Base-by-base conservation (phyloP, 2,113 vertebrate genomes). In the Solenodon paradoxus region DNA sequence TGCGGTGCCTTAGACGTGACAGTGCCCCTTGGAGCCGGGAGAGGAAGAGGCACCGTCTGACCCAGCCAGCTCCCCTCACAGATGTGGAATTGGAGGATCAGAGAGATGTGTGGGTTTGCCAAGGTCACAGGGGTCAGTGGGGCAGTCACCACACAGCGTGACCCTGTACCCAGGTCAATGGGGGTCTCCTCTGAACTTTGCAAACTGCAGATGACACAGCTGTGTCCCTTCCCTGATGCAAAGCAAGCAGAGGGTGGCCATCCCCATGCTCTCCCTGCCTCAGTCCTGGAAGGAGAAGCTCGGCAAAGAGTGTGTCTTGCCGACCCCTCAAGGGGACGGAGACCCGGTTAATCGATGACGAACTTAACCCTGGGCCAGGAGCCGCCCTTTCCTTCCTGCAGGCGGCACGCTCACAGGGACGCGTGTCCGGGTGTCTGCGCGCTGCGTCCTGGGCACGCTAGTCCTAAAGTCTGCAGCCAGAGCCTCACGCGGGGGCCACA, bases 1-100 rank as follows among this genome's bases (percentile, higher is more conserved):
- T n/a, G n/a, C n/a, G n/a, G n/a, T n/a, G n/a, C n/a, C n/a, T n/a
- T n/a, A n/a, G n/a, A n/a, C n/a, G n/a, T n/a, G n/a, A n/a, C n/a
- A n/a, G n/a, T n/a, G n/a, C n/a, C n/a, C n/a, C 40, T 38, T 1
- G 0, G 66, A 28, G 88, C 59, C 2, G 24, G 35, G 1, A 90
- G 90, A 40, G n/a, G 45, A 13, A 63, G n/a, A n/a, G n/a, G n/a
- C n/a, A 42, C 40, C 7, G 2, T 1, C 19, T 11, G 1, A 32
- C 71, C 28, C 63, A 0, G 55, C 11, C 26, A 0, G 2, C 32
- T n/a, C 20, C 1, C 22, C 57, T 30, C 6, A 1, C 0, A 2
- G 24, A 40, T 32, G 69, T 51, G 55, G 53, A 68, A 6, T 53
- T 2, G 1, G 57, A 66, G 59, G 68, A 38, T 35, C 35, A 30